These are phyloP conservation scores for Coryphaenoides rupestris DNA, from an alignment of 2,113 vertebrate genomes.

Conservation along the genomic window DNA sequence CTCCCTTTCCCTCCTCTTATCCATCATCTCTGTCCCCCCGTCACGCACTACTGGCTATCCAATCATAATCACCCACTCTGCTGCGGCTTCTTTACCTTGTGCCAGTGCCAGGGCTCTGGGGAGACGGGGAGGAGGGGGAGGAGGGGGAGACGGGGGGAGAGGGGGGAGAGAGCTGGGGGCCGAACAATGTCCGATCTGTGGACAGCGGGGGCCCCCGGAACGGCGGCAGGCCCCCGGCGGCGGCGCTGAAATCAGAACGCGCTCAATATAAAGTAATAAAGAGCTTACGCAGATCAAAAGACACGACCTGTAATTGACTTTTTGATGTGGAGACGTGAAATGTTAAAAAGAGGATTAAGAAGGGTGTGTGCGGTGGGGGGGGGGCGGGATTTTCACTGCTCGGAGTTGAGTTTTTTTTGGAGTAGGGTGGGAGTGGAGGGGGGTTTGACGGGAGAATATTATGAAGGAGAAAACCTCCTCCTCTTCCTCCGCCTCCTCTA, in stretches of 20 bases:
- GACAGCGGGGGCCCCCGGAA: too few relatives aligned
- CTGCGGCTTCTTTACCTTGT: slow-evolving; percentile 41
- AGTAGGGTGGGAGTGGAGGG: slow-evolving; percentile 43
- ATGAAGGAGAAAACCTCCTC: too few relatives aligned
- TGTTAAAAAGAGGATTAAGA: too few relatives aligned
- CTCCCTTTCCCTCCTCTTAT: slow-evolving; percentile 38
- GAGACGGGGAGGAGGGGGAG: too few relatives aligned
- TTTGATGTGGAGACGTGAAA: slow-evolving; percentile 62
- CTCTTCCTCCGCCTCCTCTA: slow-evolving; percentile 8
- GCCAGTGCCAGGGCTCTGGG: slow-evolving; percentile 23
- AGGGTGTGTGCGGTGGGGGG: slow-evolving; percentile 31
- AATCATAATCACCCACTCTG: slow-evolving; percentile 34
- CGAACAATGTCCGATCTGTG: slow-evolving; percentile 33
- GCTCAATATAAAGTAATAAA: slow-evolving; percentile 58
- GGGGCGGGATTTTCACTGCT: slow-evolving; percentile 19
- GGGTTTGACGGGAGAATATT: too few relatives aligned
- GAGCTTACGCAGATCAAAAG: slow-evolving; percentile 65
- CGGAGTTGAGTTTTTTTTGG: slow-evolving; percentile 24
- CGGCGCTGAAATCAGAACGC: slow-evolving; percentile 52
- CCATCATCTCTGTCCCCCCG: slow-evolving; percentile 40
- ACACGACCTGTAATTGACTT: slow-evolving; percentile 49
- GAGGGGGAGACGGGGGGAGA: too few relatives aligned
- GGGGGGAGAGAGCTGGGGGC: too few relatives aligned
- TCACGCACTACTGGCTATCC: slow-evolving; percentile 41
- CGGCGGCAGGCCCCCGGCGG: slow-evolving; percentile 52